A percentile compares a stretch with the other conserved stretches of the same genome.
Conservation (phyloP, 2,113 vertebrate genomes). For the Lichenostomus cassidix region DNA sequence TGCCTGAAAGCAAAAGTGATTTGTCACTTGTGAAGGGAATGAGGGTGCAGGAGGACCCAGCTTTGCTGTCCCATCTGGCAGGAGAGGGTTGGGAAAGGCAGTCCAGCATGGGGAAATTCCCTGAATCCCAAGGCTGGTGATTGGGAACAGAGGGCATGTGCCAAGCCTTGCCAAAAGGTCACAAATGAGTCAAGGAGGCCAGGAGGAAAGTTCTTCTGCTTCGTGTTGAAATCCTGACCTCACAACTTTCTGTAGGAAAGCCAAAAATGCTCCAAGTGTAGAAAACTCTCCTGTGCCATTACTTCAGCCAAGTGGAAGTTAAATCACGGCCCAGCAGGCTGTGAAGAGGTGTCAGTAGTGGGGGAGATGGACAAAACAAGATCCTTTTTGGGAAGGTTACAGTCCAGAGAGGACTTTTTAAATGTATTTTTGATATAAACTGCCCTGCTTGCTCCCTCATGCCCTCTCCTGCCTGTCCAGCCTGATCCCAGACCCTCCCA, state of each 20-base stretch:
- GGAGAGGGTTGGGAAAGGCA: background rate
- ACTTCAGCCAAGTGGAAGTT: background rate
- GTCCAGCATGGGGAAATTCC: fast-evolving
- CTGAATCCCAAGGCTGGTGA: background rate
- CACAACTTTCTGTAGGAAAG: background rate
- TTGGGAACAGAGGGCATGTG: fast-evolving
- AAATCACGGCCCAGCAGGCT: background rate
- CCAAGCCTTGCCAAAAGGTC: background rate
- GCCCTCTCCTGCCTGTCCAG: background rate
- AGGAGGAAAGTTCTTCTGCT: background rate
- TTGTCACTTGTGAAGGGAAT: background rate
- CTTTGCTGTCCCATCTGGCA: background rate
- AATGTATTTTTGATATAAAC: background rate
- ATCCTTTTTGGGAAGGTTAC: background rate
- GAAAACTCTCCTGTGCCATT: background rate
- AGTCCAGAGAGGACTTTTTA: background rate
- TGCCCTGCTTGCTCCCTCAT: background rate
- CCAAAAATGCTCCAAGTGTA: background rate
- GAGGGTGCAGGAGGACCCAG: background rate
- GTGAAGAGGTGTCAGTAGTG: background rate
- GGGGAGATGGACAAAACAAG: background rate
- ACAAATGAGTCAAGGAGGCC: background rate
- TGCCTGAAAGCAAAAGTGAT: background rate
- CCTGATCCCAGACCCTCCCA: background rate
- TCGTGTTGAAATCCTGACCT: fast-evolving